Conservation (phyloP, 2,888 invertebrate species). For the Hydrotaea diabolus region DNA sequence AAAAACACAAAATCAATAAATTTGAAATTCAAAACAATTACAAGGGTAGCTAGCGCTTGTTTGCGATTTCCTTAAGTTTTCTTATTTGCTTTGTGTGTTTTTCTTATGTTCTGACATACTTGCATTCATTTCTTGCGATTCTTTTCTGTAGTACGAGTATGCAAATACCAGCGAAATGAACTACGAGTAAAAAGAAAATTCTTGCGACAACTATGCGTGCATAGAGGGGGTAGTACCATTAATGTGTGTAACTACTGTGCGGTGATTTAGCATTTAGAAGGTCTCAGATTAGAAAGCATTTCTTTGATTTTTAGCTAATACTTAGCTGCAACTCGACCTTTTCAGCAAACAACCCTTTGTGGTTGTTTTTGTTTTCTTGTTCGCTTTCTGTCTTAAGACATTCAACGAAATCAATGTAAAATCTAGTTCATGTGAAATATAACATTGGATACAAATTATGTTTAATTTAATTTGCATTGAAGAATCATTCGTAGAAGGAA, state of each 20-base stretch:
- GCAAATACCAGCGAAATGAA: neutral
- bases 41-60: neutral
- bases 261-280: slow-evolving; percentile 19
- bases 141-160: slow-evolving; percentile 16
- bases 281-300: slow-evolving; percentile 20
- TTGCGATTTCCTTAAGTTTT: neutral
- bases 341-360: neutral
- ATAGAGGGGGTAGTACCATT: no score
- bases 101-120: slow-evolving; percentile 14
- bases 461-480: no score
- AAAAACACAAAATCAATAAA: slow-evolving; percentile 11
- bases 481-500: no score
- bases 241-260: neutral
- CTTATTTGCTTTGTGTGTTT: neutral
- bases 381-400: neutral
- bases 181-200: slow-evolving; percentile 30
- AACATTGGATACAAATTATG: no score
- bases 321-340: neutral
- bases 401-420: neutral
- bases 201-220: neutral
- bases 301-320: slow-evolving; percentile 27
- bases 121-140: neutral
- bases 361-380: no score
- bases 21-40: slow-evolving; percentile 31
- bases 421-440: neutral